These are phyloP conservation scores for Acanthosepion lycidas DNA, from an alignment of 2,888 invertebrate genomes.

Conservation along the genomic window DNA sequence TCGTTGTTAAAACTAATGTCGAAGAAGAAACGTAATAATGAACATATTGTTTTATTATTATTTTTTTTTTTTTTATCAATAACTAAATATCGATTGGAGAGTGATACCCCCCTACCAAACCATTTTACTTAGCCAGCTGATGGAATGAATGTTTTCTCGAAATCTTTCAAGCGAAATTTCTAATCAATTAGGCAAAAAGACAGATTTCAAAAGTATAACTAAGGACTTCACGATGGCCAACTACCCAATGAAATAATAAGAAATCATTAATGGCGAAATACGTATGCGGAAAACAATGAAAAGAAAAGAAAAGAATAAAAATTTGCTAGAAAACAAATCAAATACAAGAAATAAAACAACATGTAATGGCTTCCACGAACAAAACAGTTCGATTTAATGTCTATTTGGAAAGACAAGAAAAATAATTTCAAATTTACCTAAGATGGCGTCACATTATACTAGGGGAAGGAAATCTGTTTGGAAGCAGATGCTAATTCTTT, in stretches of 20 bases:
- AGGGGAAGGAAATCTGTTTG: not conserved
- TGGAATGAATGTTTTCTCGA: not conserved
- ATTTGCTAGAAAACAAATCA: not conserved
- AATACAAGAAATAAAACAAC: not conserved
- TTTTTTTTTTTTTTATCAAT: not conserved
- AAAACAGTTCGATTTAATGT: not conserved
- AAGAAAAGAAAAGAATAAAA: not conserved
- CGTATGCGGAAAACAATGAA: too few relatives aligned
- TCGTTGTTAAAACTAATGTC: not conserved
- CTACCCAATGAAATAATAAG: not conserved
- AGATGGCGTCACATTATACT: not conserved
- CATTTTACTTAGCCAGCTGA: not conserved
- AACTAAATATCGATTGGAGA: not conserved
- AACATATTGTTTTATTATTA: not conserved
- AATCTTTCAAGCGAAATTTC: not conserved
- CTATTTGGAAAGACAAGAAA: not conserved
- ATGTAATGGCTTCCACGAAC: not conserved
- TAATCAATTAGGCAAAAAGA: not conserved
- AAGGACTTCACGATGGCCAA: not conserved
- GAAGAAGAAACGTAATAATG: not conserved
- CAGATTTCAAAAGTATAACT: not conserved
- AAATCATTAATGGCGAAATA: too few relatives aligned
- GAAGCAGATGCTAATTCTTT: not conserved
- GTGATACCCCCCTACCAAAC: not conserved
- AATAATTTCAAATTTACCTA: not conserved